Evolutionary conservation across 53 echinoderm and acorn worm species (phyloP).

Genomic region (Holothuria leucospilota): DNA sequence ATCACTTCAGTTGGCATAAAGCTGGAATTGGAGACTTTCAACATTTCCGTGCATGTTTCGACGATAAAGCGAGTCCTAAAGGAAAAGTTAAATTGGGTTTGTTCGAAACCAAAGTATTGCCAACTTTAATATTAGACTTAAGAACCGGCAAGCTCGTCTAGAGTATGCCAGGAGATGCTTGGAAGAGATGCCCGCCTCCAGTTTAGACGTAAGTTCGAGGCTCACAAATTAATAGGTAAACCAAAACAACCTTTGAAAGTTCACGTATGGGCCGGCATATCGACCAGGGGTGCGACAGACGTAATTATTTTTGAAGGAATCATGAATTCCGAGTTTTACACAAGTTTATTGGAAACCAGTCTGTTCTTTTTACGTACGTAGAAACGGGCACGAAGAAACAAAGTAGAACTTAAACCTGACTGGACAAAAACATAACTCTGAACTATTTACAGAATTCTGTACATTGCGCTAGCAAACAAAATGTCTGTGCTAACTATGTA

Average conservation of each 20-base stretch:
- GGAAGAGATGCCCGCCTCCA: background rate
- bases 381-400: no score
- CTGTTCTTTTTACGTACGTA: no score
- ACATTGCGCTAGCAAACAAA: no score
- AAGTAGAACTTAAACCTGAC: no score
- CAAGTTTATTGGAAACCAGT: slow-evolving; percentile 11
- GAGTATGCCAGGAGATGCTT: slow-evolving; percentile 15
- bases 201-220: slow-evolving; percentile 1
- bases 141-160: background rate
- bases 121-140: background rate
- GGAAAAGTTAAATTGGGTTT: slow-evolving; percentile 22
- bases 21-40: background rate
- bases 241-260: slow-evolving; percentile 41
- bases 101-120: background rate
- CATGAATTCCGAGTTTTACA: slow-evolving; percentile 33
- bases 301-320: slow-evolving; percentile 32
- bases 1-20: background rate
- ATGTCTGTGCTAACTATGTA: no score
- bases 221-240: slow-evolving; percentile 20
- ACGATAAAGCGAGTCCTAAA: slow-evolving; percentile 18
- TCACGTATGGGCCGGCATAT: slow-evolving; percentile 58
- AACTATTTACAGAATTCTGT: no score
- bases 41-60: background rate
- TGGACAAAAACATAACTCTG: no score
- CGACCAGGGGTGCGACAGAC: slow-evolving; percentile 39